Conservation (phyloP, 2,113 vertebrate genomes). For the Pseudorhombus dupliciocellatus region DNA sequence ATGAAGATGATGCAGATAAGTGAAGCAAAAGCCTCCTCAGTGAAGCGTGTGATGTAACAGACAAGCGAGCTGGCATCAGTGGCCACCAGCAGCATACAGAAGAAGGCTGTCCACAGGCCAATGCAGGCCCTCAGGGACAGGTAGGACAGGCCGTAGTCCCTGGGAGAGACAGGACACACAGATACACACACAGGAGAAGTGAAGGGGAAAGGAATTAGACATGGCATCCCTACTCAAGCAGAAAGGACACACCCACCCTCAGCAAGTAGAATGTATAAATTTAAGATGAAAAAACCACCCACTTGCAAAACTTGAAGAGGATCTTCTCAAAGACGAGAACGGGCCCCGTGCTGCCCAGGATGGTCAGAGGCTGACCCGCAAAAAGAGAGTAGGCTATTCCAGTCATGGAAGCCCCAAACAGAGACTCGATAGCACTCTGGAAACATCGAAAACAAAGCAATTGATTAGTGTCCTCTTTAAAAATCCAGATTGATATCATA, state of each 20-base stretch:
- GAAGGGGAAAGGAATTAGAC: background rate
- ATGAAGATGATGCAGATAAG: constrained; percentile 99
- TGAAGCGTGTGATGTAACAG: constrained; percentile 99
- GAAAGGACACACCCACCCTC: constrained; percentile 5
- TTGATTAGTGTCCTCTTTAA: background rate
- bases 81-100: constrained; percentile 95
- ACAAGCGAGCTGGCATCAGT: constrained; percentile 98
- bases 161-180: constrained; percentile 57
- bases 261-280: background rate
- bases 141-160: constrained; percentile 94
- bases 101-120: constrained; percentile 96
- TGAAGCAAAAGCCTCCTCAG: constrained; percentile 97
- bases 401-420: constrained; percentile 99
- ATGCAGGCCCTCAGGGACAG: constrained; percentile 96
- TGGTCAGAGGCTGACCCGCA: constrained; percentile 96
- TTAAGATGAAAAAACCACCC: background rate
- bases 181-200: background rate
- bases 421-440: constrained; percentile 98
- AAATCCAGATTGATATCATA: too few species aligned
- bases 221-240: background rate
- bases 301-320: constrained; percentile 99
- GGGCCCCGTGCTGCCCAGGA: constrained; percentile 97
- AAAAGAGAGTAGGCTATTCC: constrained; percentile 98
- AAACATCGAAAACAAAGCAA: constrained; percentile 30
- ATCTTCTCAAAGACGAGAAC: constrained; percentile 99